A percentile compares a stretch with the other conserved stretches of the same genome.
Evolutionary conservation across 92 coral and sea anemone genomes (phyloP).

Genomic region (Paragorgia papillata): DNA sequence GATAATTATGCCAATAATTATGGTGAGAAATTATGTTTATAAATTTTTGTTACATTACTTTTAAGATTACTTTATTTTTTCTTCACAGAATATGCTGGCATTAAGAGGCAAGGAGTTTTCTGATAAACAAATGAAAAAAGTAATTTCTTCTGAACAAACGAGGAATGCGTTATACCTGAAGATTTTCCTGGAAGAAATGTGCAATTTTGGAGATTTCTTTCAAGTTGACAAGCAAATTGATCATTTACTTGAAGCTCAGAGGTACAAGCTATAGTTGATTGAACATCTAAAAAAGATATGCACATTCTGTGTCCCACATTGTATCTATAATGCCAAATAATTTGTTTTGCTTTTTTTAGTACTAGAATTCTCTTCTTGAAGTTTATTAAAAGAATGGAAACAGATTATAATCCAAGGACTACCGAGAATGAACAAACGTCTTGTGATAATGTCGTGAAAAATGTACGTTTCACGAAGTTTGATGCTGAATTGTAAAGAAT

Average conservation of each 20-base stretch:
- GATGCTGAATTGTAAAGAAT: too few relatives aligned
- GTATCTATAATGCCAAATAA: too few relatives aligned
- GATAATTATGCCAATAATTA: too few relatives aligned
- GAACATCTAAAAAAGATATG: background rate
- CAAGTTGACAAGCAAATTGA: constrained; percentile 80
- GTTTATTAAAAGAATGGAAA: constrained; percentile 78
- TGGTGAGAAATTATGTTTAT: too few relatives aligned
- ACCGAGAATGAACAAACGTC: constrained; percentile 53
- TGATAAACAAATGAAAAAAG: constrained; percentile 67
- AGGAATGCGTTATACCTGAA: constrained; percentile 81
- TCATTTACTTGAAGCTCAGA: constrained; percentile 71
- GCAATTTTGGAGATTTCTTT: constrained; percentile 93
- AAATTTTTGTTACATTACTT: background rate
- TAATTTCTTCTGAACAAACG: constrained; percentile 67
- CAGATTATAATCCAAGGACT: constrained; percentile 73
- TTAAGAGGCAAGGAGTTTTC: constrained; percentile 84
- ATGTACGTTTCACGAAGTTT: too few relatives aligned
- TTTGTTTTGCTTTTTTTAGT: constrained; percentile 45
- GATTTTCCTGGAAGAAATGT: constrained; percentile 79
- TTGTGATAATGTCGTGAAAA: constrained; percentile 61
- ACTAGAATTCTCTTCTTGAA: constrained; percentile 77
- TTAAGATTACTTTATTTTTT: constrained; percentile 9
- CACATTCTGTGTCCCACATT: too few relatives aligned
- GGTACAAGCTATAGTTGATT: constrained; percentile 42
- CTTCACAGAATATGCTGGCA: constrained; percentile 69